These are phyloP conservation scores for Argyra leucocephala DNA, from an alignment of 2,888 invertebrate species.

Conservation along the genomic window DNA sequence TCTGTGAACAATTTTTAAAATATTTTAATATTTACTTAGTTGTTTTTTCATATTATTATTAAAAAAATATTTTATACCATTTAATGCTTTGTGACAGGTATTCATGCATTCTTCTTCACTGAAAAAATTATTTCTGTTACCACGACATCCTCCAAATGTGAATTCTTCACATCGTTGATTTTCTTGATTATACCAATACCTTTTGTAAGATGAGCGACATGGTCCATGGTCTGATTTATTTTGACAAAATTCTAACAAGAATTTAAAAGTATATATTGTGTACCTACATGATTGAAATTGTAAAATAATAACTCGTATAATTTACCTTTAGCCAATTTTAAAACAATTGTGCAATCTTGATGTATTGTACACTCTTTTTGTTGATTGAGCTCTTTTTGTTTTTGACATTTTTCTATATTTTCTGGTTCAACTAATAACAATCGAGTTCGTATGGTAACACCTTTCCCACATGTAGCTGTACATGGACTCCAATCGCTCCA, in stretches of 20 bases:
- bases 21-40: background rate
- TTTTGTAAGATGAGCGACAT: constrained; percentile 75
- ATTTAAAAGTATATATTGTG: too few relatives aligned
- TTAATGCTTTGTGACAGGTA: constrained; percentile 47
- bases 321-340: constrained; percentile 66
- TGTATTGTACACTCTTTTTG: constrained; percentile 60
- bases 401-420: constrained; percentile 55
- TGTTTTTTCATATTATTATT: background rate
- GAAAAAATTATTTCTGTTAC: constrained; percentile 85
- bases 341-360: constrained; percentile 60
- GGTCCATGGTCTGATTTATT: constrained; percentile 70
- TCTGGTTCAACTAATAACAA: constrained; percentile 58
- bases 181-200: constrained; percentile 74
- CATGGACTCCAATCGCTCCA: constrained; percentile 94
- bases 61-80: constrained; percentile 21
- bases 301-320: background rate
- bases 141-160: constrained; percentile 79
- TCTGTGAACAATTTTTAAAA: constrained; percentile 11
- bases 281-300: background rate
- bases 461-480: constrained; percentile 77
- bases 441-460: constrained; percentile 63
- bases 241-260: constrained; percentile 66
- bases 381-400: constrained; percentile 63
- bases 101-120: constrained; percentile 65
- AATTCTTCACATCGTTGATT: constrained; percentile 77